A percentile compares a stretch with the other conserved stretches of the same genome.
These are phyloP conservation scores for Oenanthe oenanthe DNA, from an alignment of 2,113 vertebrate species.

Conservation along the genomic window DNA sequence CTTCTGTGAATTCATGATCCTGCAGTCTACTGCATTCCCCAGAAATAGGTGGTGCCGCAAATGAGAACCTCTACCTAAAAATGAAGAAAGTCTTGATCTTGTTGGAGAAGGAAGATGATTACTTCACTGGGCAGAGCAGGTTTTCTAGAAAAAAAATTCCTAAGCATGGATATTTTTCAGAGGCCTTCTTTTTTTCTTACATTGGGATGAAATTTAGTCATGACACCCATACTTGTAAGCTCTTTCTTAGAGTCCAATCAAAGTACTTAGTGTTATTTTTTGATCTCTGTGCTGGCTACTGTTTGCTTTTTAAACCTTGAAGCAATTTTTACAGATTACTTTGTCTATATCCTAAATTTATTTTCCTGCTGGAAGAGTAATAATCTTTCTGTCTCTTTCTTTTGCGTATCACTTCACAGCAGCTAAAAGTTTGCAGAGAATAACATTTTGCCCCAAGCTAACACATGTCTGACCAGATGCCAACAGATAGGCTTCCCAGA, in stretches of 20 bases:
- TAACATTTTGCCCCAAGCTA: constrained; percentile 63
- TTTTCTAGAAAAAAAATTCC: neutral
- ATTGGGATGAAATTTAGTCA: neutral
- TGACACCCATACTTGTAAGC: neutral
- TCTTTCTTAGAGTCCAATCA: neutral
- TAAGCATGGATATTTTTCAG: neutral
- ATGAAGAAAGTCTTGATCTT: neutral
- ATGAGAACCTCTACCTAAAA: neutral
- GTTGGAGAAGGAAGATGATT: neutral
- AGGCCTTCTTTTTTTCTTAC: neutral
- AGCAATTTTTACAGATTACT: neutral
- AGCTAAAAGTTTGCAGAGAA: constrained; percentile 75
- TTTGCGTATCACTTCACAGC: constrained; percentile 75
- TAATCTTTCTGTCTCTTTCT: neutral
- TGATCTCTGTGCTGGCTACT: neutral
- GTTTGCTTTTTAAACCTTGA: neutral
- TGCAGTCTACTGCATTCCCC: accelerated
- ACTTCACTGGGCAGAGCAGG: neutral
- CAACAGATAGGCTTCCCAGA: constrained; percentile 19
- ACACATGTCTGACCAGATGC: constrained; percentile 65
- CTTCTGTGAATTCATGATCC: neutral
- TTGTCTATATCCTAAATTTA: neutral
- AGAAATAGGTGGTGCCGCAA: neutral
- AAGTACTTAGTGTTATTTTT: neutral
- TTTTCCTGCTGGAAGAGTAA: neutral